A percentile compares a stretch with the other conserved stretches of the same genome.
Evolutionary conservation across 2,888 invertebrate genomes (phyloP).

Genomic region (Chrysolina americana): DNA sequence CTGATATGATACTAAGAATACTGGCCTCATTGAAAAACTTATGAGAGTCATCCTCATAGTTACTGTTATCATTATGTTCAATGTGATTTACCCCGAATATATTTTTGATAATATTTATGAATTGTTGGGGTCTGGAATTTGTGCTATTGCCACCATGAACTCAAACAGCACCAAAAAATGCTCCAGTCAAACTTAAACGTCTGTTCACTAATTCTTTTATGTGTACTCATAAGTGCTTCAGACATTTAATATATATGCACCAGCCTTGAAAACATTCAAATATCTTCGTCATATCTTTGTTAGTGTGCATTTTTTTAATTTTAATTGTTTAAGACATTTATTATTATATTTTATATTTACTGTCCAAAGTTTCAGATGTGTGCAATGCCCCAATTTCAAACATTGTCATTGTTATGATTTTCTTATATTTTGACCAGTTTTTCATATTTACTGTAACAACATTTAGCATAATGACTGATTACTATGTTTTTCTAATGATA

Average conservation of each 20-base stretch:
- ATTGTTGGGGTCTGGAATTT: slow-evolving; percentile 32
- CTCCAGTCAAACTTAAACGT: slow-evolving; percentile 29
- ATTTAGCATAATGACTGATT: too few species aligned
- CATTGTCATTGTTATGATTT: too few species aligned
- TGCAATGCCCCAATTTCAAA: too few species aligned
- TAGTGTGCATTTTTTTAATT: neutral
- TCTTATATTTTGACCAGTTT: too few species aligned
- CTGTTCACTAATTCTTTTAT: slow-evolving; percentile 17
- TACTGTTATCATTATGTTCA: slow-evolving; percentile 5
- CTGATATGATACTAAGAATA: neutral
- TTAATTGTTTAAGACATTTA: neutral
- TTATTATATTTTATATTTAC: too few species aligned
- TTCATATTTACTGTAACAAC: too few species aligned
- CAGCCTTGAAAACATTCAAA: slow-evolving; percentile 13
- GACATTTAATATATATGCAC: slow-evolving; percentile 20
- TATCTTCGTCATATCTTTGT: neutral
- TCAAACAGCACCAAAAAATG: slow-evolving; percentile 43
- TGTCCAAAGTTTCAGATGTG: too few species aligned
- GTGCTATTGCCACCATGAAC: slow-evolving; percentile 24
- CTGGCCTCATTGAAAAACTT: neutral
- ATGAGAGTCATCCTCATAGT: slow-evolving; percentile 22
- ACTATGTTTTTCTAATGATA: too few species aligned
- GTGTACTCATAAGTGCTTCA: slow-evolving; percentile 24
- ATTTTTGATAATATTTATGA: slow-evolving; percentile 30
- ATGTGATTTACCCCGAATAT: slow-evolving; percentile 7